Evolutionary conservation across 2,113 vertebrate genomes (phyloP).

Genomic region (Lycocorax pyrrhopterus): DNA sequence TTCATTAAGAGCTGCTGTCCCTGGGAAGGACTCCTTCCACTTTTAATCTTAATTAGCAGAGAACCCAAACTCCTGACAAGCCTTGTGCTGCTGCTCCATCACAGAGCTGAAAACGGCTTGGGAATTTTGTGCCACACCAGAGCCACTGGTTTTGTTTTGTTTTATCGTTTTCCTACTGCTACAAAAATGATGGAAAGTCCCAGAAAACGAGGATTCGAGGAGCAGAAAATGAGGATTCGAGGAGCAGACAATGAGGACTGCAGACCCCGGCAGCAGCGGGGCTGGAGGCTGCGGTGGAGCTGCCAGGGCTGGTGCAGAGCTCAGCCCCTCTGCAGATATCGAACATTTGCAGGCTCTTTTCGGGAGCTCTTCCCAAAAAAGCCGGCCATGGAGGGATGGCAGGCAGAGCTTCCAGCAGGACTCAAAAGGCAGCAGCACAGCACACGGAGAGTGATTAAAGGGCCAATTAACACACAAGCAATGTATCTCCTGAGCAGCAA

Average conservation of each 20-base stretch:
- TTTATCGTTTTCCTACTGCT: too few relatives aligned
- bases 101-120: neutral
- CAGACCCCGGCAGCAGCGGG: neutral
- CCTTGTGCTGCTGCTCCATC: neutral
- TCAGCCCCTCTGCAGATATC: accelerated
- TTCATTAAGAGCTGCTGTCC: neutral
- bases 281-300: neutral
- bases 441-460: neutral
- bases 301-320: accelerated
- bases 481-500: neutral
- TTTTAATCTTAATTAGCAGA: slow-evolving; percentile 28
- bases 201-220: neutral
- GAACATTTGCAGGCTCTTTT: neutral
- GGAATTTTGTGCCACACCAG: neutral
- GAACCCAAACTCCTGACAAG: neutral
- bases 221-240: neutral
- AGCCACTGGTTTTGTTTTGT: neutral
- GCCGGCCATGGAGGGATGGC: neutral
- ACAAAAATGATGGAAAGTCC: neutral
- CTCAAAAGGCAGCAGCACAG: neutral
- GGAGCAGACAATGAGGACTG: neutral
- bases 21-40: neutral
- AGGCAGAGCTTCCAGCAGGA: neutral
- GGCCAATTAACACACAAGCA: neutral
- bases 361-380: neutral